Percentiles rank a stretch among this genome's conserved stretches.
These are phyloP conservation scores for Acanthopleura granulata DNA, from an alignment of 2,888 invertebrate species.

Conservation along the genomic window DNA sequence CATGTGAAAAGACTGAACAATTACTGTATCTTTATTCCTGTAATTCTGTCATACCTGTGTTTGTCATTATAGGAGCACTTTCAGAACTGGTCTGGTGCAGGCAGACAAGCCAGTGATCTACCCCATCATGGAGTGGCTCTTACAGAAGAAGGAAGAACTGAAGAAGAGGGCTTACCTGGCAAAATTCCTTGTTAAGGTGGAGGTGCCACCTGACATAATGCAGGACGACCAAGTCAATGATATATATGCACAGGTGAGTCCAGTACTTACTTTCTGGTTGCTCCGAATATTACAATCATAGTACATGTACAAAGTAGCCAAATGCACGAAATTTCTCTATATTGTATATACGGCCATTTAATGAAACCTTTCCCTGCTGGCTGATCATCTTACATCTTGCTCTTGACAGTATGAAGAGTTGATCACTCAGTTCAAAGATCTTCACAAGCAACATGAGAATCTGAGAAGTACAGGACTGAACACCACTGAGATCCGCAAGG, in stretches of 20 bases:
- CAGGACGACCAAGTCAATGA: conserved; percentile 81
- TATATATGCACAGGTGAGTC: conserved; percentile 74
- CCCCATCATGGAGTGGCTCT: conserved; percentile 84
- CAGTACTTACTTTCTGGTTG: too few species aligned
- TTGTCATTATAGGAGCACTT: conserved; percentile 71
- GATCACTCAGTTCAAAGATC: conserved; percentile 85
- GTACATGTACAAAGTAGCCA: too few species aligned
- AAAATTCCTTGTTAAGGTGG: conserved; percentile 76
- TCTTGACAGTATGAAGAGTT: conserved; percentile 77
- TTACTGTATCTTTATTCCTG: too few species aligned
- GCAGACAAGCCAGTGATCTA: conserved; percentile 84
- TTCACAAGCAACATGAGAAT: conserved; percentile 80
- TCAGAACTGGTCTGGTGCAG: conserved; percentile 77
- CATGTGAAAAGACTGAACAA: too few species aligned
- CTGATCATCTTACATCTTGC: background rate
- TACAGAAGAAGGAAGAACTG: conserved; percentile 80
- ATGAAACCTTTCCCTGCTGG: too few species aligned
- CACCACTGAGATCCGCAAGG: conserved; percentile 84
- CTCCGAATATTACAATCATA: too few species aligned
- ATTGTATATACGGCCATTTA: too few species aligned
- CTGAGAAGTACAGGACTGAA: conserved; percentile 77
- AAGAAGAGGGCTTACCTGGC: conserved; percentile 88
- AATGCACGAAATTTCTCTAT: too few species aligned
- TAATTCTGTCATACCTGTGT: conserved; percentile 7
- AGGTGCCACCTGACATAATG: conserved; percentile 81